Percentiles rank a stretch among this genome's conserved stretches.
Evolutionary conservation across 1,140 invertebrate species (phyloP).

Genomic region (Berghia stephanieae): DNA sequence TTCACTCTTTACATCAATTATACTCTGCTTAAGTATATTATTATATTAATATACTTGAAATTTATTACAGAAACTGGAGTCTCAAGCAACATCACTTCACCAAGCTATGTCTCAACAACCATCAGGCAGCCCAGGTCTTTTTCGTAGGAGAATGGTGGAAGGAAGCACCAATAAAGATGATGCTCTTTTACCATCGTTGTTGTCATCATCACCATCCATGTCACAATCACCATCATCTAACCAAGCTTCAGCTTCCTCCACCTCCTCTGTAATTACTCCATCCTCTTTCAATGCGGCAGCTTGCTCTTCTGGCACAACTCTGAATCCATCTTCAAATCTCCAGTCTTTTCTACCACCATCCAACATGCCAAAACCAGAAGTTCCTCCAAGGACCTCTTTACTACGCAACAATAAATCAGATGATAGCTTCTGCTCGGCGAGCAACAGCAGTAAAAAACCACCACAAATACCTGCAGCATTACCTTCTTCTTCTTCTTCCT

Average conservation of each 20-base stretch:
- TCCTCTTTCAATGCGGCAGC: background rate
- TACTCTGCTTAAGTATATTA: background rate
- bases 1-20: background rate
- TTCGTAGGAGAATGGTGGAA: constrained; percentile 17
- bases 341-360: background rate
- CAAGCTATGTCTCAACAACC: background rate
- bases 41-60: background rate
- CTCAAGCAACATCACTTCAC: background rate
- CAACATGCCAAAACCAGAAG: background rate
- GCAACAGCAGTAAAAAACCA: too few species aligned
- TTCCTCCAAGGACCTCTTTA: background rate
- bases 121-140: constrained; percentile 15
- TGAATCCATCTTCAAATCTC: background rate
- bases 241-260: background rate
- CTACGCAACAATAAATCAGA: constrained; percentile 18
- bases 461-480: too few species aligned
- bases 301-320: background rate
- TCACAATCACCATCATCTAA: too few species aligned
- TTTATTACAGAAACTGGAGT: constrained; percentile 29
- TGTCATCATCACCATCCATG: background rate
- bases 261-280: constrained; percentile 12
- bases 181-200: background rate
- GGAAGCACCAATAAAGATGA: background rate
- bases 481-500: background rate
- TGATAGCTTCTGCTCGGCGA: too few species aligned